Base-by-base conservation (phyloP, 2,113 vertebrate genomes). In the Tonatia bakeri region DNA sequence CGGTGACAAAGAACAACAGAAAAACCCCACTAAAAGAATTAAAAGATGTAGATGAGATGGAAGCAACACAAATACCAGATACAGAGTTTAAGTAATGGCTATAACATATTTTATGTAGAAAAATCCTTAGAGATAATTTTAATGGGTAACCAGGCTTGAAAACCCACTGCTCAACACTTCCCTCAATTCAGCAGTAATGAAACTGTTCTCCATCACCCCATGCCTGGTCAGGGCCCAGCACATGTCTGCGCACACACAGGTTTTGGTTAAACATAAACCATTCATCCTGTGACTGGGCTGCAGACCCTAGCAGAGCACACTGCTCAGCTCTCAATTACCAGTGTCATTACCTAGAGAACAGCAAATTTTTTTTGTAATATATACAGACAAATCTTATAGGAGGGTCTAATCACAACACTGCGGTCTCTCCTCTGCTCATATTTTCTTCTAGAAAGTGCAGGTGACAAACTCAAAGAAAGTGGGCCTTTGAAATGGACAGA, bases 221-320 rank as follows among this genome's bases (percentile, higher is more conserved):
- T 0, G 7, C 2, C 2, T 47, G 12, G 33, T 36, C 8, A 50
- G 15, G 40, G 17, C 52, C 47, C 14, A 65, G 61, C 5, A 79
- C 17, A 36, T 14, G 76, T 54, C 24, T 93, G n/a, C 11, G 33
- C 3, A 50, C 26, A 36, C 7, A 7, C 24, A 13, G 11, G 1
- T 83, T 81, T 77, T 79, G 22, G 1, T 43, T 90, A 82, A 90
- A 92, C 67, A 79, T 33, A 84, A 64, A 31, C 56, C 1, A 19
- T 38, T 84, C 88, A 59, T 15, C 28, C 22, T 17, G 7, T 43
- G 70, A 90, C 7, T 19, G 12, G 24, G 93, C 45, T 87, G 7
- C 43, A 69, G 24, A 50, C 3, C 9, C 10, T n/a, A 88, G 50
- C 5, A 45, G 61, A 26, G 9, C 24, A 82, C 54, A 73, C 2